Conservation (phyloP, 2,113 vertebrate species). For the Blennius ocellaris region DNA sequence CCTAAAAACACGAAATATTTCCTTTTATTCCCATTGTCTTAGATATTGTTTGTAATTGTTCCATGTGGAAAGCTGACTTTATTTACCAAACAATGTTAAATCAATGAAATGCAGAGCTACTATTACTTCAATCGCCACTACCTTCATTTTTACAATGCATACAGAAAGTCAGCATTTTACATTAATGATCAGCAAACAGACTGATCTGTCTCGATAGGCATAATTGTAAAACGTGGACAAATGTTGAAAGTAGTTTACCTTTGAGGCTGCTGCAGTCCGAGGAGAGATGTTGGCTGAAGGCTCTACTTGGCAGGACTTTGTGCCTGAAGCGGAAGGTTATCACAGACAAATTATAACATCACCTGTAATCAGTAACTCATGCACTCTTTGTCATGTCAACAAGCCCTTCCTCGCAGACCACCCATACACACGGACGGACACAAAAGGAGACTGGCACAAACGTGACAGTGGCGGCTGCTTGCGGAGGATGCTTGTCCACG, state of each 20-base stretch:
- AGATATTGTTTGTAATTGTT: no score
- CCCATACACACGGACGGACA: neutral
- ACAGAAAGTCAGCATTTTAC: no score
- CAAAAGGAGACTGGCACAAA: slow-evolving; percentile 15
- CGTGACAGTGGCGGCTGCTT: slow-evolving; percentile 13
- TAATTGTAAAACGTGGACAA: no score
- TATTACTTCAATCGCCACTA: no score
- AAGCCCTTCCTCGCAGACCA: slow-evolving; percentile 1
- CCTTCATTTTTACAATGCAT: no score
- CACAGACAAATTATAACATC: slow-evolving; percentile 64
- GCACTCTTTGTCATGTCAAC: slow-evolving; percentile 66
- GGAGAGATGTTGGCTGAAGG: slow-evolving; percentile 20
- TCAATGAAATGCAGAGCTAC: no score
- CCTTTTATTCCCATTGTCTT: no score
- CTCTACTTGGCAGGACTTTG: slow-evolving; percentile 75
- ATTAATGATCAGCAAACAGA: no score
- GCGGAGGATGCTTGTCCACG: slow-evolving; percentile 6
- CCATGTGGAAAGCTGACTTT: no score
- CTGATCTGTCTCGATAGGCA: no score
- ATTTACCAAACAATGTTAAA: no score
- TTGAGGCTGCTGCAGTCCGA: slow-evolving; percentile 33
- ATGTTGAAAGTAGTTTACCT: slow-evolving; percentile 57
- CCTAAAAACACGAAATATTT: no score
- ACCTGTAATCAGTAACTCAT: slow-evolving; percentile 79
- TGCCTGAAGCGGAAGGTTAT: slow-evolving; percentile 66